phyloP scores from a whole-genome alignment of 1,140 invertebrate species.

The Nymphalis io region DNA sequence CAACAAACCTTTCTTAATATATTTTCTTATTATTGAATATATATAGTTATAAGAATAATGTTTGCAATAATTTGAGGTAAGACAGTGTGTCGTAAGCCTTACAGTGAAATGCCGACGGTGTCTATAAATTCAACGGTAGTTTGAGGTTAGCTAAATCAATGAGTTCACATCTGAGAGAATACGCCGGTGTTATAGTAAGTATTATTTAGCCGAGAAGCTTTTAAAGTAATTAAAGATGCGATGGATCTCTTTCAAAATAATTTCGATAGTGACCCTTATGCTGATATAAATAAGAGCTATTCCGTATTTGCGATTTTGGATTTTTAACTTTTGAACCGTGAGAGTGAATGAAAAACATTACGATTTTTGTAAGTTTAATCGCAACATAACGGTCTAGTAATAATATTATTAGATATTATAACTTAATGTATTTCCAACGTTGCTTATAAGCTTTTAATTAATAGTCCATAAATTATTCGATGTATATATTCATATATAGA shows the following conservation, averaged over 20 bases:
- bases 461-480: neutral
- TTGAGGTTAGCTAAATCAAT: constrained; percentile 13
- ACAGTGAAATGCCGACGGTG: constrained; percentile 2
- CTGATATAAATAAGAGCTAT: neutral
- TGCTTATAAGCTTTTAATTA: neutral
- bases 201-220: constrained; percentile 2
- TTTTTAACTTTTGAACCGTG: neutral
- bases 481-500: neutral
- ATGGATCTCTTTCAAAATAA: neutral
- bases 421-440: neutral
- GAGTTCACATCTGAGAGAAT: constrained; percentile 3
- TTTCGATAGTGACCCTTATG: neutral
- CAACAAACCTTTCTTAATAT: too few relatives aligned
- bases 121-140: constrained; percentile 6
- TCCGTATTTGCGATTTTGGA: neutral
- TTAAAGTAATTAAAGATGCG: constrained; percentile 2
- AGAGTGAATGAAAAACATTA: neutral
- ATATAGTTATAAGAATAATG: neutral
- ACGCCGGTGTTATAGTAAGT: neutral
- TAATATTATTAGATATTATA: constrained; percentile 1
- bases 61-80: neutral
- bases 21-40: too few relatives aligned
- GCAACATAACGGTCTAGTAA: neutral
- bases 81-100: neutral
- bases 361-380: neutral